Base-by-base conservation (phyloP, 2,113 vertebrate species). In the Actinemys pallida region DNA sequence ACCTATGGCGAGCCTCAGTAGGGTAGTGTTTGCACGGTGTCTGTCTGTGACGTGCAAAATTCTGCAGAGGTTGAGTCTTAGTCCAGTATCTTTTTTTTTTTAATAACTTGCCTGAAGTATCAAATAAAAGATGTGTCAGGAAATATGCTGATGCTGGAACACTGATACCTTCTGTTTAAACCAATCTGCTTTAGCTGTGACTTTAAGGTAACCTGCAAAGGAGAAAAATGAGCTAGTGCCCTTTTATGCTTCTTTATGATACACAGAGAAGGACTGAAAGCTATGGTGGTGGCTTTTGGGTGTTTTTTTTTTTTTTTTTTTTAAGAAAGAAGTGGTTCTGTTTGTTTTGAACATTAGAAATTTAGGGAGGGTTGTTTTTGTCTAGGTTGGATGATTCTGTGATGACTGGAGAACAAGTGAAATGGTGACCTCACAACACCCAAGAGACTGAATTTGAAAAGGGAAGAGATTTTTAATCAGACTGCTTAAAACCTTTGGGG, bases 191-290 rank as follows among this genome's bases (percentile, higher is more conserved):
- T 12, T 78, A 72, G 20, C 8, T 50, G 35, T 81, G 69, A 75
- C 39, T 39, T n/a, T 22, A 75, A 75, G 69, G 17, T 42, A 65
- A 35, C 2, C 13, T 81, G 17, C 12, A 42, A 81, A 81, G n/a
- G 25, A 8, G 16, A 25, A 5, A 2, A 16, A 4, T 0, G 3
- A 6, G 19, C 10, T 76, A 45, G 45, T 78, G 8, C 22, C 42
- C 11, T 78, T 78, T 29, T 47, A 8, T 14, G 42, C 42, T 29
- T 13, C 75, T 16, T 78, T 78, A 47, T 47, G 42, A 78, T 14
- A 6, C 47, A 47, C 75, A 47, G 10, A 78, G n/a, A 81, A 86
- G 12, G 0, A 88, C 25, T 69, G 42, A 84, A 45, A 76, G 39
- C 45, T 25, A 12, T 8, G 3, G 1, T 13, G 83, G 42, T 25